Evolutionary conservation across 2,797 vertebrate genomes (phyloP), one percentile per base, ranked within the genome.

Genomic region (Novumbra hubbsi): DNA sequence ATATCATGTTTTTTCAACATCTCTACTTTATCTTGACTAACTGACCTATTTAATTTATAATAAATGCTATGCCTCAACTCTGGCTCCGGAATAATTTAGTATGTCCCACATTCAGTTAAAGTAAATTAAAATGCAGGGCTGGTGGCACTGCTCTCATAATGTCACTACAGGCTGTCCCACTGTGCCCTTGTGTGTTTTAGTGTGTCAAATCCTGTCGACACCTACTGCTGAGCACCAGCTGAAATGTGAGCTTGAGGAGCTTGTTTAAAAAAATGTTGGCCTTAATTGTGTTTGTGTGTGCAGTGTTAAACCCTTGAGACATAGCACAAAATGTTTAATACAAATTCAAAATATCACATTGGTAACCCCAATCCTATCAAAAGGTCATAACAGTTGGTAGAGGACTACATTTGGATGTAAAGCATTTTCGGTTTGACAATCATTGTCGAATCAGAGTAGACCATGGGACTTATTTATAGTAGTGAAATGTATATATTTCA

Each of bases 221-320:
- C 77, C 81, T 81, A 78, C 80, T 55, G 62, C 78, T 80, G 84
- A 70, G 80, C 74, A 62, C 24, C 69, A 24, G 68, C 63, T 73
- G 5, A 81, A 60, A 30, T 45, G 14, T 63, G 38, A 60, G 70
- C 11, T 3, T 69, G 60, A 60, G 50, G n/a, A 57, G 55, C n/a
- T 68, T 24, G 21, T 68, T 74, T 70, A 70, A 64, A 15, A 63
- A 28, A 2, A 34, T 34, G 5, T 3, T 45, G 11, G 11, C 27
- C 15, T 1, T 79, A 78, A 21, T 71, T 24, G 16, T 60, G 70
- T 38, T 28, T 57, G 70, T 24, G 70, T 12, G 52, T 32, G 69
- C 57, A 8, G 11, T 5, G 14, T 55, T 3, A 48, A 15, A 19
- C 15, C 55, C 17, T 24, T 41, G 65, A 80, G 70, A 73, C 57